These are phyloP conservation scores for Lordiphosa andalusiaca DNA, from an alignment of 2,888 invertebrate species.

Conservation along the genomic window DNA sequence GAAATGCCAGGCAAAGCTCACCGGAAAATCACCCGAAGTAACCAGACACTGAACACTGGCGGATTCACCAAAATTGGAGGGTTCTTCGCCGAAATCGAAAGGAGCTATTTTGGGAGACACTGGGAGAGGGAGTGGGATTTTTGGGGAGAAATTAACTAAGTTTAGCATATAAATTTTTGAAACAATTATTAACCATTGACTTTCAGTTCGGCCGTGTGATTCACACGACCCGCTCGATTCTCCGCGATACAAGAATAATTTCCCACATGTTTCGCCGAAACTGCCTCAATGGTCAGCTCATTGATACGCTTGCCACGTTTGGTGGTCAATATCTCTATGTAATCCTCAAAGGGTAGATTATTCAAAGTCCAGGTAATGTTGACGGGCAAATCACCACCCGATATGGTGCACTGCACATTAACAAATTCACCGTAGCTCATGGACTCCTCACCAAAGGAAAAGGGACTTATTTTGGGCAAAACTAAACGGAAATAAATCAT, in stretches of 20 bases:
- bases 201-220: conserved; percentile 86
- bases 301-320: conserved; percentile 81
- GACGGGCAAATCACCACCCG: conserved; percentile 83
- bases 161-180: too few relatives aligned
- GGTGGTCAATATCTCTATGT: conserved; percentile 78
- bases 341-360: conserved; percentile 79
- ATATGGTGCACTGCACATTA: conserved; percentile 81
- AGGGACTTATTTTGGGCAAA: conserved; percentile 84
- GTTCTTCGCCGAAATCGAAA: conserved; percentile 86
- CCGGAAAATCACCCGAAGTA: conserved; percentile 84
- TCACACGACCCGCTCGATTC: conserved; percentile 87
- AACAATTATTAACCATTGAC: conserved; percentile 84
- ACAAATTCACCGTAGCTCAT: conserved; percentile 85
- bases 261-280: conserved; percentile 86
- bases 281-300: conserved; percentile 85
- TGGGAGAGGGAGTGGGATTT: conserved; percentile 74
- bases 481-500: conserved; percentile 39
- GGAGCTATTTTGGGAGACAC: conserved; percentile 88
- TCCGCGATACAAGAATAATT: conserved; percentile 88
- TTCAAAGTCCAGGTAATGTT: conserved; percentile 84
- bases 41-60: conserved; percentile 83
- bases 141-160: background rate
- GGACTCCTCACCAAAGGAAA: conserved; percentile 87
- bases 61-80: conserved; percentile 85
- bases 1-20: conserved; percentile 86